Evolutionary conservation across 1,140 invertebrate species (phyloP).

Genomic region (Camponotus floridanus): DNA sequence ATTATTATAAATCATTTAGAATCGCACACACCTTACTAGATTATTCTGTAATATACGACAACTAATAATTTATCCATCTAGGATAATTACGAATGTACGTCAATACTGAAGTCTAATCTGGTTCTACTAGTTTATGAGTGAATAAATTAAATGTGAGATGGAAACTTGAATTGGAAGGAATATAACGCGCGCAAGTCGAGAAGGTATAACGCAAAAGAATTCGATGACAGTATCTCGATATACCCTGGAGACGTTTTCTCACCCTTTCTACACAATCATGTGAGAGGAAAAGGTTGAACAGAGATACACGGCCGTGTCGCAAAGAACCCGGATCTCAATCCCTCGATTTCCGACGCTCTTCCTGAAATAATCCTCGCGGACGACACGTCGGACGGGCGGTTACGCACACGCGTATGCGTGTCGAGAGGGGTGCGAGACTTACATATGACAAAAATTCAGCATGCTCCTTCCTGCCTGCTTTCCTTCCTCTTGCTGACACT

Average conservation of each 20-base stretch:
- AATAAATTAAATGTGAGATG: background rate
- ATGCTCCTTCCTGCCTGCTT: conserved; percentile 77
- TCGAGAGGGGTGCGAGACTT: conserved; percentile 75
- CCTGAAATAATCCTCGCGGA: conserved; percentile 77
- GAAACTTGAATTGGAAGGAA: background rate
- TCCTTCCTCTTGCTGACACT: conserved; percentile 80
- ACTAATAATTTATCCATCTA: background rate
- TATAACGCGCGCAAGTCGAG: conserved; percentile 55
- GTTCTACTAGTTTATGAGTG: background rate
- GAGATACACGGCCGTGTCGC: conserved; percentile 62
- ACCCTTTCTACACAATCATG: conserved; percentile 57
- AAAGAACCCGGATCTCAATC: conserved; percentile 78
- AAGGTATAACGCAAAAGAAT: conserved; percentile 70
- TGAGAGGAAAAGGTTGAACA: conserved; percentile 29
- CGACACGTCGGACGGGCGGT: conserved; percentile 52
- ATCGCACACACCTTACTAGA: background rate
- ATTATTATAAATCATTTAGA: background rate
- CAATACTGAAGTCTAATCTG: no score
- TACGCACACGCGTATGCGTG: conserved; percentile 69
- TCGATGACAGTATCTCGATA: conserved; percentile 81
- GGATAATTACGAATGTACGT: background rate
- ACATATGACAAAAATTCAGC: conserved; percentile 82
- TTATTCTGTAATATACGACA: background rate
- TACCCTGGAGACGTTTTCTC: conserved; percentile 80
- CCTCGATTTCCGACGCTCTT: conserved; percentile 71